A percentile compares a stretch with the other conserved stretches of the same genome.
These are phyloP conservation scores for Tupaia chinensis DNA, from an alignment of 2,113 vertebrate genomes.

Conservation along the genomic window DNA sequence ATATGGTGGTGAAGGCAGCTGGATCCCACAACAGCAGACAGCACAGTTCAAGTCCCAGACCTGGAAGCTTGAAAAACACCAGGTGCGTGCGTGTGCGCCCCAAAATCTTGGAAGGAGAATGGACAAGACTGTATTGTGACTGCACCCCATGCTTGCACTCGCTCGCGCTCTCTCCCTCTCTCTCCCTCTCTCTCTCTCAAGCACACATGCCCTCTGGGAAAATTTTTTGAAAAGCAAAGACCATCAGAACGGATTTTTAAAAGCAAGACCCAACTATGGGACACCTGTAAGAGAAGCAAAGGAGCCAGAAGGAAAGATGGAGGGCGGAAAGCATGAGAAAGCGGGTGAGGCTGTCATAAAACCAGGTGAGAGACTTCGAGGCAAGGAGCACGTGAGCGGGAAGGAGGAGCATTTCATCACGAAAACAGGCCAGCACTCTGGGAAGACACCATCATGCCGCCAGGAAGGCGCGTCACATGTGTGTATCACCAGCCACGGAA, in stretches of 20 bases:
- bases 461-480: neutral
- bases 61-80: no score
- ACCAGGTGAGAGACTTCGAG: neutral
- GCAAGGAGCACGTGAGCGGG: neutral
- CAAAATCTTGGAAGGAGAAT: no score
- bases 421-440: neutral
- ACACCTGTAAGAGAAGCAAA: neutral
- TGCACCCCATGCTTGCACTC: no score
- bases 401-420: neutral
- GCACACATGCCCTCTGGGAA: no score
- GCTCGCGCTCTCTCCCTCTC: no score
- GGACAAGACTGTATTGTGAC: no score
- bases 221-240: slow-evolving; percentile 18
- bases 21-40: no score
- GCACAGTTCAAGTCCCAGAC: no score
- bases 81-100: no score
- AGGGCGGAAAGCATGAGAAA: neutral
- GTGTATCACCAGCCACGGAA: neutral
- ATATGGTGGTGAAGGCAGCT: no score
- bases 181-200: no score
- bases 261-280: neutral
- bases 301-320: neutral
- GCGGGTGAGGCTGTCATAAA: neutral
- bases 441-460: neutral
- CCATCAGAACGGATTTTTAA: neutral